A percentile compares a stretch with the other conserved stretches of the same genome.
Conservation (phyloP, 53 echinoderm and acorn worm species). For the Actinopyga echinites region DNA sequence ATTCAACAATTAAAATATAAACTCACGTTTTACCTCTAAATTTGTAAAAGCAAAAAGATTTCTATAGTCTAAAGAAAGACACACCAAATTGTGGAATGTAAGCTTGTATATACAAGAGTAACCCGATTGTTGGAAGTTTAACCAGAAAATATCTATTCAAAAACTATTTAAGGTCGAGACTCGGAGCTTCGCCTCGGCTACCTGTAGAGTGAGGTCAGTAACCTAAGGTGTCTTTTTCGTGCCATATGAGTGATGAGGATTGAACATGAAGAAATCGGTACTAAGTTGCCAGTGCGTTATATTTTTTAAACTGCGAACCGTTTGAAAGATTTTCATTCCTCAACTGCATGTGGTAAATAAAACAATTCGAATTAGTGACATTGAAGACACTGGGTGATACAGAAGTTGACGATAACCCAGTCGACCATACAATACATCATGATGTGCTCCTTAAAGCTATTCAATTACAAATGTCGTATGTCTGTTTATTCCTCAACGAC, state of each 20-base stretch:
- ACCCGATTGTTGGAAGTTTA: slow-evolving; percentile 40
- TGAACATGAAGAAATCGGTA: too few species aligned
- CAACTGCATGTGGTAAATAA: too few species aligned
- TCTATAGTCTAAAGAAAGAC: slow-evolving; percentile 11
- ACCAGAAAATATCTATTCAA: slow-evolving; percentile 34
- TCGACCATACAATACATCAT: too few species aligned
- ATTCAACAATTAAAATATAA: slow-evolving; percentile 36
- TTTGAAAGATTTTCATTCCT: too few species aligned
- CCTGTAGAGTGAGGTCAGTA: slow-evolving; percentile 27
- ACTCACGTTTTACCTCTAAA: slow-evolving; percentile 38
- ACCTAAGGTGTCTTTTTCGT: slow-evolving; percentile 1
- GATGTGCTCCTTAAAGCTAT: too few species aligned
- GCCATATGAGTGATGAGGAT: background rate
- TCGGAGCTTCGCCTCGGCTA: background rate
- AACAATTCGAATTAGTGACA: too few species aligned
- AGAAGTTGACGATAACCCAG: too few species aligned
- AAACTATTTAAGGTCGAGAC: slow-evolving; percentile 8
- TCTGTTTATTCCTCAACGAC: too few species aligned
- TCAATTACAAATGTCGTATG: too few species aligned
- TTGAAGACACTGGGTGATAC: too few species aligned
- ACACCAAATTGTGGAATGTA: slow-evolving; percentile 36
- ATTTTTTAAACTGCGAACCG: too few species aligned
- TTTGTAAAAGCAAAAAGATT: slow-evolving; percentile 29
- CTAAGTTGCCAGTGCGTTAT: too few species aligned
- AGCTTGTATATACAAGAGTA: slow-evolving; percentile 37